Conservation (phyloP, 2,888 invertebrate species). For the Pseudoips prasinana region DNA sequence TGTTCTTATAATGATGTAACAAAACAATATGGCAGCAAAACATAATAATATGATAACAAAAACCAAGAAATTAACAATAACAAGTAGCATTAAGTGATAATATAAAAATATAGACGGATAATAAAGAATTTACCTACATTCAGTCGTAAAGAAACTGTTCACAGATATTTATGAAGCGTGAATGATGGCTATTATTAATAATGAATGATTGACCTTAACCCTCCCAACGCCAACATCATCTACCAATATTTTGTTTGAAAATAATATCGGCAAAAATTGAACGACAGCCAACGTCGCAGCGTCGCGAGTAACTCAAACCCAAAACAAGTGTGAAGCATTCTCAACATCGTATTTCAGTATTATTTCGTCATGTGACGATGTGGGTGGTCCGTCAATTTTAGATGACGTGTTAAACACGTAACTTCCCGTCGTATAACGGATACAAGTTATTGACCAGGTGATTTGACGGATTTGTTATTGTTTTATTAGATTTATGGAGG, state of each 20-base stretch:
- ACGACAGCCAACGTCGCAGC: constrained; percentile 20
- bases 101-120: too few species aligned
- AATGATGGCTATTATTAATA: too few species aligned
- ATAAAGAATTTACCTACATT: too few species aligned
- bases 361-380: constrained; percentile 62
- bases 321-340: constrained; percentile 33
- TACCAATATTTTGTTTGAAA: constrained; percentile 19
- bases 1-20: too few species aligned
- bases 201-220: not conserved
- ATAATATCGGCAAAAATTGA: constrained; percentile 19
- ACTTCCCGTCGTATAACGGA: constrained; percentile 21
- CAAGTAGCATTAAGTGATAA: too few species aligned
- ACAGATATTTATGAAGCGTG: too few species aligned
- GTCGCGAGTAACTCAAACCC: constrained; percentile 1
- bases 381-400: constrained; percentile 44
- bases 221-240: constrained; percentile 12
- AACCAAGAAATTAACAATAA: too few species aligned
- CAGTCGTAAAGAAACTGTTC: too few species aligned
- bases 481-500: too few species aligned
- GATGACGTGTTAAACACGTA: constrained; percentile 29
- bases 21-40: too few species aligned
- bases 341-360: constrained; percentile 28
- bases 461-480: not conserved
- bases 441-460: constrained; percentile 5
- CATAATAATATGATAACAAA: too few species aligned